These are phyloP conservation scores for Australoheros facetus DNA, from an alignment of 2,797 vertebrate species.

Conservation along the genomic window DNA sequence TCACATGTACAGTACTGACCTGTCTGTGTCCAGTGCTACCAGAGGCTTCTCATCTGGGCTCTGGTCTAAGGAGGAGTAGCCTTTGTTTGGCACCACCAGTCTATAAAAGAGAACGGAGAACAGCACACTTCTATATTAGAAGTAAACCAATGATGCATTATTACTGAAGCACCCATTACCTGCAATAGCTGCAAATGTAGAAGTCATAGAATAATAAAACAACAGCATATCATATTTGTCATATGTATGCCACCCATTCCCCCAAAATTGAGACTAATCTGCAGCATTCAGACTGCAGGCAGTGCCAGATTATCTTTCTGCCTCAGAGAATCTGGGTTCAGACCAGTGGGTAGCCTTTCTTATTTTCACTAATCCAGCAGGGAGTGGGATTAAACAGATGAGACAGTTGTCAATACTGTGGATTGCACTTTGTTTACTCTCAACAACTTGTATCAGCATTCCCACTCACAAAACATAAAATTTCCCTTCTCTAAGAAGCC, in stretches of 20 bases:
- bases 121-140: not conserved
- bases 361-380: slow-evolving; percentile 67
- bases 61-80: slow-evolving; percentile 98
- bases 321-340: slow-evolving; percentile 42
- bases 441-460: slow-evolving; percentile 34
- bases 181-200: not conserved
- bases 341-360: slow-evolving; percentile 57
- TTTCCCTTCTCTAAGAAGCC: slow-evolving; percentile 10
- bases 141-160: not conserved
- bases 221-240: not conserved
- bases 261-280: slow-evolving; percentile 55
- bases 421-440: slow-evolving; percentile 35
- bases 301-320: slow-evolving; percentile 53
- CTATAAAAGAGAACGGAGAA: slow-evolving; percentile 69
- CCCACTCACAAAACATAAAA: slow-evolving; percentile 6
- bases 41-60: slow-evolving; percentile 97
- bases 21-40: slow-evolving; percentile 98
- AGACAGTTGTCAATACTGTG: slow-evolving; percentile 55
- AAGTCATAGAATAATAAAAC: not conserved
- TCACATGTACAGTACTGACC: slow-evolving; percentile 73
- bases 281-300: slow-evolving; percentile 27
- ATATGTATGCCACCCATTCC: not conserved
- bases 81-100: slow-evolving; percentile 98
- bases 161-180: not conserved
- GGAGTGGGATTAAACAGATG: slow-evolving; percentile 69